Percentiles rank a stretch among this genome's conserved stretches.
phyloP scores from a whole-genome alignment of 2,888 invertebrate species.

The Pyrochroa serraticornis region DNA sequence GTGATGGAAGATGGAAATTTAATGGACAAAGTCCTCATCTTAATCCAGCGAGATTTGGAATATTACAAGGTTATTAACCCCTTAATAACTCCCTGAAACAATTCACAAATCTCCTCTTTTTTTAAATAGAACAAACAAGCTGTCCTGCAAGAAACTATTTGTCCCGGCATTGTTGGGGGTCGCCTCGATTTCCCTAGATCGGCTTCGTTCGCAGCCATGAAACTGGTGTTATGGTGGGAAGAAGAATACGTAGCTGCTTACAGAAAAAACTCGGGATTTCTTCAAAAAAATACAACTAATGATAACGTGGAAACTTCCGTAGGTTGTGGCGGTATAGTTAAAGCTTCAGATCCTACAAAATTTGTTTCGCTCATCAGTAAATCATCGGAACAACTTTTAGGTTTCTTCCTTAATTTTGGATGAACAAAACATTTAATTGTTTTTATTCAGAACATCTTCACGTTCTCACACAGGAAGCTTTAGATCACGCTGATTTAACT shows the following conservation, averaged over 20 bases:
- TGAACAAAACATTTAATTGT: neutral
- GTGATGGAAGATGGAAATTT: slow-evolving; percentile 90
- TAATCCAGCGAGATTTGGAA: slow-evolving; percentile 81
- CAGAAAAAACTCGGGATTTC: slow-evolving; percentile 66
- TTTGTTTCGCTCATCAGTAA: slow-evolving; percentile 74
- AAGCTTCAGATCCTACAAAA: slow-evolving; percentile 78
- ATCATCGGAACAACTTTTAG: slow-evolving; percentile 73
- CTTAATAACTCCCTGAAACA: neutral
- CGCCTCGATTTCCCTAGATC: slow-evolving; percentile 81
- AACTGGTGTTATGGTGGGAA: slow-evolving; percentile 86
- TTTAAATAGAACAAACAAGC: slow-evolving; percentile 49
- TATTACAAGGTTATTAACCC: slow-evolving; percentile 75
- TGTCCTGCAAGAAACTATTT: slow-evolving; percentile 79
- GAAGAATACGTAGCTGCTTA: slow-evolving; percentile 81
- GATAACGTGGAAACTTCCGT: slow-evolving; percentile 57
- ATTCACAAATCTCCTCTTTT: slow-evolving; percentile 1
- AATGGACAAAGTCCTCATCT: slow-evolving; percentile 83
- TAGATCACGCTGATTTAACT: slow-evolving; percentile 83
- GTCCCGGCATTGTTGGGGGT: slow-evolving; percentile 80
- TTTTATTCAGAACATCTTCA: slow-evolving; percentile 83
- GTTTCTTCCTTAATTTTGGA: slow-evolving; percentile 49
- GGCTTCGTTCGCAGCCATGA: slow-evolving; percentile 83
- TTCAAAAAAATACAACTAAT: slow-evolving; percentile 48
- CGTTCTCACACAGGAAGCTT: slow-evolving; percentile 78
- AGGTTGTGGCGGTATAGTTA: slow-evolving; percentile 66